Evolutionary conservation across 2,797 vertebrate species (phyloP).

Genomic region (Diplodus sargus): DNA sequence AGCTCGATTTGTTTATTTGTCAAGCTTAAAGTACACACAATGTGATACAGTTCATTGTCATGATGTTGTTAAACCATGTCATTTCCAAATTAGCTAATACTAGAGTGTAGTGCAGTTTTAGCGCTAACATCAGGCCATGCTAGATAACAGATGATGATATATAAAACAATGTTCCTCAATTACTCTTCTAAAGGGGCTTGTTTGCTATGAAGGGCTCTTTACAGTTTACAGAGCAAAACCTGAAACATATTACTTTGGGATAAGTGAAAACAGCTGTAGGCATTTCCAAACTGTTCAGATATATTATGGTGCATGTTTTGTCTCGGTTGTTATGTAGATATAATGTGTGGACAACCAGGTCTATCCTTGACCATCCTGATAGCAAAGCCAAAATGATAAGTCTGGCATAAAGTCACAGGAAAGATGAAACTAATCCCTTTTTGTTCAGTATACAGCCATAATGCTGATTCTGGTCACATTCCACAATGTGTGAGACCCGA

Average conservation of each 20-base stretch:
- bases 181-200: too few species aligned
- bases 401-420: not conserved
- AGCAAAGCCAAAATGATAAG: not conserved
- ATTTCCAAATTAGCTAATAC: not conserved
- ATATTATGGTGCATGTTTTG: not conserved
- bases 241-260: not conserved
- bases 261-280: not conserved
- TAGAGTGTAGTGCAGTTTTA: not conserved
- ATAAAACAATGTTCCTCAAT: not conserved
- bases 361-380: not conserved
- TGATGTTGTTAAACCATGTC: not conserved
- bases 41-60: not conserved
- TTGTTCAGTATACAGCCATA: not conserved
- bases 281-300: not conserved
- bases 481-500: constrained; percentile 18
- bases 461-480: constrained; percentile 19
- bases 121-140: not conserved
- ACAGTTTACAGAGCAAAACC: not conserved
- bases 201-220: not conserved
- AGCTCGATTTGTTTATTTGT: not conserved
- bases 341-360: not conserved
- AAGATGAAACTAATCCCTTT: not conserved
- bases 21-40: not conserved
- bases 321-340: not conserved
- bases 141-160: not conserved